A percentile compares a stretch with the other conserved stretches of the same genome.
phyloP scores from a whole-genome alignment of 92 coral and sea anemone genomes.

The Muricea muricata region DNA sequence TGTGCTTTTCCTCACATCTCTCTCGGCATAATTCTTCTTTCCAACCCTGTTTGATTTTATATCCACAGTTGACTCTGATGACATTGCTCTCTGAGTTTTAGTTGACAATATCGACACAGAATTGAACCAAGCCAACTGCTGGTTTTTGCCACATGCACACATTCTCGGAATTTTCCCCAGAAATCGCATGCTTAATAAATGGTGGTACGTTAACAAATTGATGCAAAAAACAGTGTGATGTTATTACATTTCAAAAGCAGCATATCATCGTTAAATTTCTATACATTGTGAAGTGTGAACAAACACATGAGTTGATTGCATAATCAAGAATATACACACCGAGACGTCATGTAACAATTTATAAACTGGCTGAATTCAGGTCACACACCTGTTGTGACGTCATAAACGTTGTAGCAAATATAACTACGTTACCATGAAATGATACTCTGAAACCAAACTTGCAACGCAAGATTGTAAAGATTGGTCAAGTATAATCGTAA shows the following conservation, averaged over 20 bases:
- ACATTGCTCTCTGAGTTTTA: neutral
- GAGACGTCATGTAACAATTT: too few relatives aligned
- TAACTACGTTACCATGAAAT: too few relatives aligned
- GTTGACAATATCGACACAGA: neutral
- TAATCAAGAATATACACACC: neutral
- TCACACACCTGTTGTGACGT: too few relatives aligned
- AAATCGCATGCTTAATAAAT: neutral
- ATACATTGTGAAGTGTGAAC: too few relatives aligned
- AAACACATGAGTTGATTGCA: neutral
- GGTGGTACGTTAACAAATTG: neutral
- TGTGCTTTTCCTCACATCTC: neutral
- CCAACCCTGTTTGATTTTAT: neutral
- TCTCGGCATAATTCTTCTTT: neutral
- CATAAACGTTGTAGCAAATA: too few relatives aligned
- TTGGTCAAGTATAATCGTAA: too few relatives aligned
- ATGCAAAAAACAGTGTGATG: neutral
- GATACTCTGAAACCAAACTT: too few relatives aligned
- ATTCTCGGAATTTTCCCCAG: neutral
- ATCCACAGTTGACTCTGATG: constrained; percentile 12
- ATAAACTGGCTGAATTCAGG: too few relatives aligned
- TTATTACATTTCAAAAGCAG: neutral
- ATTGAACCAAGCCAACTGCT: neutral
- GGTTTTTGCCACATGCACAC: neutral
- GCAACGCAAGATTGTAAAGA: too few relatives aligned
- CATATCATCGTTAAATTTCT: neutral